phyloP scores from a whole-genome alignment of 1,140 invertebrate genomes.

The Pachypsylla venusta region DNA sequence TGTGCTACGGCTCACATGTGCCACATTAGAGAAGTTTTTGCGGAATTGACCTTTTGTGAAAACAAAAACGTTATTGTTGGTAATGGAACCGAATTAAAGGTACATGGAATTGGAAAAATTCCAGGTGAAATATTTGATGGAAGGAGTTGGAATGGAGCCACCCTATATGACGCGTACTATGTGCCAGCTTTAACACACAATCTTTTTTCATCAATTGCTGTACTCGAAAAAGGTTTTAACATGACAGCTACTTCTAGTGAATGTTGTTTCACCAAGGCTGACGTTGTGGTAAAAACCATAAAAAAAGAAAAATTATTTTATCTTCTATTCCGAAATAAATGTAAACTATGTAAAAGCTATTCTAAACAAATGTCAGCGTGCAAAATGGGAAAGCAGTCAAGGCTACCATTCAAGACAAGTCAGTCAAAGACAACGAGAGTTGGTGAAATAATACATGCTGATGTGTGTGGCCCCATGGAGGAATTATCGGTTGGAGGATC shows the following conservation, averaged over 20 bases:
- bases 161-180: neutral
- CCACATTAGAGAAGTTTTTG: neutral
- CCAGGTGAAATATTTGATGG: neutral
- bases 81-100: no score
- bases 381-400: slow-evolving; percentile 28
- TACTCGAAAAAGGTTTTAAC: neutral
- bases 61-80: neutral
- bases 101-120: neutral
- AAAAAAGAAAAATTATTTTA: neutral
- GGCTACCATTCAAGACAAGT: slow-evolving; percentile 25
- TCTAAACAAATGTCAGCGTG: neutral
- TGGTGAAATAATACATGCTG: slow-evolving; percentile 22
- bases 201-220: neutral
- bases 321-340: neutral
- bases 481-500: slow-evolving; percentile 16
- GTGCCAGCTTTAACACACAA: neutral
- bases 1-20: neutral
- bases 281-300: neutral
- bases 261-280: neutral
- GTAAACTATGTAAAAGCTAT: neutral
- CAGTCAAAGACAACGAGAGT: slow-evolving; percentile 20
- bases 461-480: slow-evolving; percentile 22
- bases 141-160: neutral
- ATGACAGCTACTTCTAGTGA: neutral
- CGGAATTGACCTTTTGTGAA: neutral